Conservation (phyloP, 2,113 vertebrate genomes). For the Channa argus region DNA sequence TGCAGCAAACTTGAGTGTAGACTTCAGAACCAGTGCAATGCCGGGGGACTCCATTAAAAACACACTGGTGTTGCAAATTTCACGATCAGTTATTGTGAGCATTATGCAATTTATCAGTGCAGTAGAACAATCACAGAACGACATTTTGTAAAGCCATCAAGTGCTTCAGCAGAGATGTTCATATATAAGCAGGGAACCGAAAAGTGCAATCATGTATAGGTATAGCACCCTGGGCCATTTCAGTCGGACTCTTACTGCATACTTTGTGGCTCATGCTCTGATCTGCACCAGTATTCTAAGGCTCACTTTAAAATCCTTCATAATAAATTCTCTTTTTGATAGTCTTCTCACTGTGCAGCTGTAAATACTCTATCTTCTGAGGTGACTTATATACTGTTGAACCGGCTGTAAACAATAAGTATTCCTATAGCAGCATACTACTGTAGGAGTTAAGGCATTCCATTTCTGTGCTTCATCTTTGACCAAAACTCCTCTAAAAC, state of each 20-base stretch:
- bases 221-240: slow-evolving; percentile 66
- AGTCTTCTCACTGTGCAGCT: slow-evolving; percentile 42
- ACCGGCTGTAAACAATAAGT: slow-evolving; percentile 77
- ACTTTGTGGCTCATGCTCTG: slow-evolving; percentile 76
- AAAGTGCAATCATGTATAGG: slow-evolving; percentile 80
- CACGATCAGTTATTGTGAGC: slow-evolving; percentile 41
- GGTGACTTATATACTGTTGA: slow-evolving; percentile 44
- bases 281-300: slow-evolving; percentile 83
- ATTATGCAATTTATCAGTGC: slow-evolving; percentile 72
- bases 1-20: slow-evolving; percentile 73
- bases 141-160: slow-evolving; percentile 55
- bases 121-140: slow-evolving; percentile 76
- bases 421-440: slow-evolving; percentile 53
- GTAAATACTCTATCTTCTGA: slow-evolving; percentile 51
- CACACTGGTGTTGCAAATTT: slow-evolving; percentile 51
- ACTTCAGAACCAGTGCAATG: slow-evolving; percentile 55
- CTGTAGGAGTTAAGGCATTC: slow-evolving; percentile 80
- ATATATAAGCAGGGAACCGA: slow-evolving; percentile 78
- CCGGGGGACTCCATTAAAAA: slow-evolving; percentile 65
- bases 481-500: slow-evolving; percentile 66
- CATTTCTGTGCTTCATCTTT: slow-evolving; percentile 69
- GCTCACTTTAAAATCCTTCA: slow-evolving; percentile 69
- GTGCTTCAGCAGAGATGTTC: slow-evolving; percentile 69
- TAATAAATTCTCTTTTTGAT: slow-evolving; percentile 25
- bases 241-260: slow-evolving; percentile 66